A percentile compares a stretch with the other conserved stretches of the same genome.
phyloP scores from a whole-genome alignment of 2,888 invertebrate species.

The Eupithecia exiguata region DNA sequence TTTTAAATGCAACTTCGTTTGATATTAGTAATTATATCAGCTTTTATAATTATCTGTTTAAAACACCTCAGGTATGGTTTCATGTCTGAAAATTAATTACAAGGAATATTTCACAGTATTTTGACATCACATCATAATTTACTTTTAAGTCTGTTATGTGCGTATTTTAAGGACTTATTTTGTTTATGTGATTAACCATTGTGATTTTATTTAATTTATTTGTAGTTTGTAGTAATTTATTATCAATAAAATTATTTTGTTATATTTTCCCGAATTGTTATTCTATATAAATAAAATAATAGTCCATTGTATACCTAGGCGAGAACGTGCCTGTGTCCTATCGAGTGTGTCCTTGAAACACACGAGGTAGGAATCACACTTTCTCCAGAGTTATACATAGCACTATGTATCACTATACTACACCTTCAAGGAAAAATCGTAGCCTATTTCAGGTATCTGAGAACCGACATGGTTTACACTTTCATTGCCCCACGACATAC shows the following conservation, averaged over 20 bases:
- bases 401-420: too few species aligned
- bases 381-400: too few species aligned
- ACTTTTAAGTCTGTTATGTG: background rate
- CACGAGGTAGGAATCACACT: too few species aligned
- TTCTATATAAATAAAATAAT: too few species aligned
- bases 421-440: too few species aligned
- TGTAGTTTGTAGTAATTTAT: constrained; percentile 28
- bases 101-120: background rate
- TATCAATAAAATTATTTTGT: constrained; percentile 16
- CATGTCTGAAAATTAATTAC: background rate
- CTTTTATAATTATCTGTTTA: background rate
- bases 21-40: background rate
- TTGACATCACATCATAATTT: background rate
- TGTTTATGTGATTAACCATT: constrained; percentile 26
- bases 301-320: too few species aligned
- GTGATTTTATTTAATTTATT: constrained; percentile 38
- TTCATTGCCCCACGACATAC: too few species aligned
- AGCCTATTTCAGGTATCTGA: too few species aligned
- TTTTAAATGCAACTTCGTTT: background rate
- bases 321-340: too few species aligned
- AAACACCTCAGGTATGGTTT: background rate
- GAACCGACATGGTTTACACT: too few species aligned
- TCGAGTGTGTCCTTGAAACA: too few species aligned
- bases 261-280: background rate
- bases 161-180: background rate